Evolutionary conservation across 2,888 invertebrate genomes (phyloP).

Genomic region (Oeneis ivallda): DNA sequence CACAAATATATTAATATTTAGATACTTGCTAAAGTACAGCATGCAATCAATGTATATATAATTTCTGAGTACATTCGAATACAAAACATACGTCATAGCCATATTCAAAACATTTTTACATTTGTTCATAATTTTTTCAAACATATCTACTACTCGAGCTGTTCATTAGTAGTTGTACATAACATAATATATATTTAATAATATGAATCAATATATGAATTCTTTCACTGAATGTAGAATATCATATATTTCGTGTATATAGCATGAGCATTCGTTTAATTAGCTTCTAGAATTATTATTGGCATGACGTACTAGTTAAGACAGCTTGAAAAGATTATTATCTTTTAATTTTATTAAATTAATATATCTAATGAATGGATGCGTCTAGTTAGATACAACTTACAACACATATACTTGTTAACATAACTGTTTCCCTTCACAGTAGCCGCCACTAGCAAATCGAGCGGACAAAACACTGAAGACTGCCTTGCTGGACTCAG

Average conservation of each 20-base stretch:
- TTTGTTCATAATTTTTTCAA: slow-evolving; percentile 13
- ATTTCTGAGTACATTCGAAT: slow-evolving; percentile 23
- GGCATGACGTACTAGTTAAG: not conserved
- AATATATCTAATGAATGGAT: not conserved
- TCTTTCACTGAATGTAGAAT: not conserved
- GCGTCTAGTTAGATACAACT: not conserved
- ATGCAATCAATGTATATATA: slow-evolving; percentile 27
- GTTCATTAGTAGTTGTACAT: slow-evolving; percentile 8
- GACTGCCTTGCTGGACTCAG: slow-evolving; percentile 54
- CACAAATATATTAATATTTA: slow-evolving; percentile 6
- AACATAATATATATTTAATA: not conserved
- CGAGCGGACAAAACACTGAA: slow-evolving; percentile 63
- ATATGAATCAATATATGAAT: not conserved
- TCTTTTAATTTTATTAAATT: no score
- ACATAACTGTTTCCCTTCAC: slow-evolving; percentile 41
- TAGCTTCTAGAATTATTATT: not conserved
- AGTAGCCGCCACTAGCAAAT: slow-evolving; percentile 77
- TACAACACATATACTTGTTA: not conserved
- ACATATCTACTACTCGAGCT: slow-evolving; percentile 5
- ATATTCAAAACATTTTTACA: slow-evolving; percentile 30
- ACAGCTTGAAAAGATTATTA: not conserved
- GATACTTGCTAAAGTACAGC: slow-evolving; percentile 13
- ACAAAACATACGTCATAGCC: slow-evolving; percentile 25
- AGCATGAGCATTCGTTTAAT: slow-evolving; percentile 6
- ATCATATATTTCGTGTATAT: not conserved